Percentiles rank a stretch among this genome's conserved stretches.
Conservation (phyloP, 2,113 vertebrate genomes). For the Dermatemys mawii region DNA sequence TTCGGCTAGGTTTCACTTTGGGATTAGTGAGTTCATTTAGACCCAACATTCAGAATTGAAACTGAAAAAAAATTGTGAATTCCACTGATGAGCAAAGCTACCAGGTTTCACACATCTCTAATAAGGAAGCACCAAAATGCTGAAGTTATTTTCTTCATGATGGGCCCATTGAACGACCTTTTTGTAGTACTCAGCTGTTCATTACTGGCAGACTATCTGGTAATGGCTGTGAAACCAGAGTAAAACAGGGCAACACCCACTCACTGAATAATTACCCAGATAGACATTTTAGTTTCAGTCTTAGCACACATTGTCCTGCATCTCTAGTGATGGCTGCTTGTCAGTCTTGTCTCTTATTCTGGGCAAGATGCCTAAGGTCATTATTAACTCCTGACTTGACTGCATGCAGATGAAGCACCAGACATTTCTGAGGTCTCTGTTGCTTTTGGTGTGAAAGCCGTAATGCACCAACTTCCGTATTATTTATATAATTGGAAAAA, state of each 20-base stretch:
- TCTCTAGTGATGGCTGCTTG: slow-evolving; percentile 32
- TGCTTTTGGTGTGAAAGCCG: slow-evolving; percentile 16
- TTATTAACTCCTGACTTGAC: slow-evolving; percentile 60
- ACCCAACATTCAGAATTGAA: background rate
- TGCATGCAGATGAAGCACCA: slow-evolving; percentile 62
- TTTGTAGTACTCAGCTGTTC: background rate
- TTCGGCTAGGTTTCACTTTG: background rate
- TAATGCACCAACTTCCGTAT: background rate
- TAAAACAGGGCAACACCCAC: background rate
- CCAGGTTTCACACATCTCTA: background rate
- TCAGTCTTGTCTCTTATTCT: slow-evolving; percentile 43
- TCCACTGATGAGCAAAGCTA: background rate
- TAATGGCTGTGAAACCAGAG: slow-evolving; percentile 21
- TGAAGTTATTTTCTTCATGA: background rate
- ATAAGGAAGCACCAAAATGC: background rate
- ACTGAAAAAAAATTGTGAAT: background rate
- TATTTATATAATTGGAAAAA: background rate
- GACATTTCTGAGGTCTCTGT: slow-evolving; percentile 33
- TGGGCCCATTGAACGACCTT: background rate
- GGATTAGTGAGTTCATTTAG: background rate
- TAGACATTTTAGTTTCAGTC: slow-evolving; percentile 54
- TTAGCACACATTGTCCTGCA: slow-evolving; percentile 50
- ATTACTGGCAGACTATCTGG: background rate
- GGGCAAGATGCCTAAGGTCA: slow-evolving; percentile 57
- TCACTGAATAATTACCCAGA: slow-evolving; percentile 44